Base-by-base conservation (phyloP, 2,113 vertebrate genomes). In the Cinclus cinclus region DNA sequence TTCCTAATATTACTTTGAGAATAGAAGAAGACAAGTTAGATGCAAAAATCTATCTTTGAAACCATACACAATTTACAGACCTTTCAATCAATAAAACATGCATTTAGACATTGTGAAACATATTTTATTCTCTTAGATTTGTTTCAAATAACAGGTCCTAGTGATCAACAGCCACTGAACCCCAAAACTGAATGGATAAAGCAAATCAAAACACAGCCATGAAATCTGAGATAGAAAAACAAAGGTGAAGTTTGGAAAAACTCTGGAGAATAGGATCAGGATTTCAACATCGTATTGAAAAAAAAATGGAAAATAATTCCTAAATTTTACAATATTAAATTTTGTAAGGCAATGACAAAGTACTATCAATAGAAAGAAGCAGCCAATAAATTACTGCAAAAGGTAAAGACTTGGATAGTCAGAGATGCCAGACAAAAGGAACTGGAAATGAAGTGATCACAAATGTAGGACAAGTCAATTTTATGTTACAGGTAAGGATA, bases 401-500 rank as follows among this genome's bases (percentile, higher is more conserved):
- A 86, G 19, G 9, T 7, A 56, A 92, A 73, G n/a, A 3, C 11
- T 37, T 8, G 7, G 1, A 22, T 31, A 78, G 37, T 25, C 9
- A 88, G 20, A 78, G 19, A 53, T 25, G 27, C 5, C 15, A 31
- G 33, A 79, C 3, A 46, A 75, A 90, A 79, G 5, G 2, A 47
- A 59, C 42, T 59, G 42, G 20, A 35, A 62, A 27, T 50, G 12
- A 1, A 2, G 2, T 28, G 21, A 50, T 64, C 10, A 33, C 4
- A 85, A 75, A 58, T 0, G 0, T 7, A 39, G 31, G 10, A 83
- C 17, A 78, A 79, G 22, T 42, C 16, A 60, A 60, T 74, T 74
- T 73, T 56, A 35, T 65, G 15, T 4, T 49, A 9, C 0, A 4
- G 0, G 7, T 37, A 4, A 8, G 9, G 4, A 6, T 30, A 39